Base-by-base conservation (phyloP, 2,888 invertebrate genomes). In the Apoderus coryli region DNA sequence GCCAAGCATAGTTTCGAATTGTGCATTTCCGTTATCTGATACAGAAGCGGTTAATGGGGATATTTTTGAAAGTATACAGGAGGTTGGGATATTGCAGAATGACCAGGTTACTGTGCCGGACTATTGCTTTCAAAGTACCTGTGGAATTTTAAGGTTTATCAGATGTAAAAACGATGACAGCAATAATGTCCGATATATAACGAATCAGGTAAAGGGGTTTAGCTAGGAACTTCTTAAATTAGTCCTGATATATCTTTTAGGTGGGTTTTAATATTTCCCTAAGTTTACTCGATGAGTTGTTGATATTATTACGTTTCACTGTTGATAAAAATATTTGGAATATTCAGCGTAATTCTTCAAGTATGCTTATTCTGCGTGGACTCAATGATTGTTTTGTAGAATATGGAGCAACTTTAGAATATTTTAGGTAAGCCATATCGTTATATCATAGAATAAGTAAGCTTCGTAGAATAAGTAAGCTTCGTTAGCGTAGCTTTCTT, bases 261-360 rank as follows among this genome's bases (percentile, higher is more conserved):
- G 59, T 56, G 44, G 62, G 67, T 37, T 42, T 63, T 12, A 68
- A 67, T 45, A 48, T 50, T 13, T 57, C 63, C 34, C 39, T 68
- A 6, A 48, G 45, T 34, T 45, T 71, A 26, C 44, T 66, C n/a
- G 60, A 65, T 35, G 56, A 63, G 38, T 50, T 69, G 1, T 50
- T 67, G 3, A 54, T 59, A 25, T 53, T 76, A 31, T 47, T 76
- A 29, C 49, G 60, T 12, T 56, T 63, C 16, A 67, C 69, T 44
- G 53, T 76, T 0, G 59, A 54, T 44, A 63, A 65, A 11, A 49
- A 53, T 19, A 64, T 73, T 37, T 76, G 75, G 73, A 52, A 56
- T 19, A 58, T 63, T 15, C 60, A 62, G 30, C 52, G 47, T 22
- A 56, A 59, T 25, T 60, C 62, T 44, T 58, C 56, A 2, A 55